Percentiles rank a stretch among this genome's conserved stretches.
Conservation (phyloP, 2,888 invertebrate species). For the Chymomyza procnemis region DNA sequence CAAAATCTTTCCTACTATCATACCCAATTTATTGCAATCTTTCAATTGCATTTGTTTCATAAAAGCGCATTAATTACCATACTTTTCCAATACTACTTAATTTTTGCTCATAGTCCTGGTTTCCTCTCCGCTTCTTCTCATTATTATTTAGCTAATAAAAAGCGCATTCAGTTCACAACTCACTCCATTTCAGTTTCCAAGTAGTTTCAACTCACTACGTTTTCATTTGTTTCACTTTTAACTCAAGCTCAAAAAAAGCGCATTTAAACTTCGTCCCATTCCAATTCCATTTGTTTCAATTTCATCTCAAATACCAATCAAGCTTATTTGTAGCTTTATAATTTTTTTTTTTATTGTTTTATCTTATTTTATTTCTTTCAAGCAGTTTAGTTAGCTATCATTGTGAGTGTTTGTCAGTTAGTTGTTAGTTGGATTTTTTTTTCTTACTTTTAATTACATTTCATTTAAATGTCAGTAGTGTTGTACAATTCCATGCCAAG, state of each 20-base stretch:
- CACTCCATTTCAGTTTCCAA: no score
- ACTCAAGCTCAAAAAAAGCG: slow-evolving; percentile 12
- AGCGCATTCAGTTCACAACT: no score
- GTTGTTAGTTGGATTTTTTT: slow-evolving; percentile 13
- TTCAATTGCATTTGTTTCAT: no score
- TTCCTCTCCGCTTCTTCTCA: no score
- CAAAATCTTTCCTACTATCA: no score
- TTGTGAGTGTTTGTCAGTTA: slow-evolving; percentile 39
- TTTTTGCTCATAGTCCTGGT: no score
- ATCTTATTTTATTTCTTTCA: slow-evolving; percentile 4
- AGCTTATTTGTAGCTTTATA: not conserved
- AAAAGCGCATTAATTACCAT: no score
- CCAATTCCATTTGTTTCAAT: slow-evolving; percentile 6
- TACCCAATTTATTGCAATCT: no score
- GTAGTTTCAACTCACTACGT: no score
- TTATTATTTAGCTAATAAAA: no score
- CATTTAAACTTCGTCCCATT: slow-evolving; percentile 19
- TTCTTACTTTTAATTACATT: slow-evolving; percentile 58
- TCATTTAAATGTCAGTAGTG: slow-evolving; percentile 70
- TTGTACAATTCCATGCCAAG: slow-evolving; percentile 43
- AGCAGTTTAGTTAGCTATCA: slow-evolving; percentile 25
- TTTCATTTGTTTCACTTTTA: not conserved
- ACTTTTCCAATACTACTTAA: no score
- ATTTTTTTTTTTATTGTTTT: slow-evolving; percentile 10
- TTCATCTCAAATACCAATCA: slow-evolving; percentile 9